These are phyloP conservation scores for Papilio xuthus DNA, from an alignment of 1,140 invertebrate genomes.

Conservation along the genomic window DNA sequence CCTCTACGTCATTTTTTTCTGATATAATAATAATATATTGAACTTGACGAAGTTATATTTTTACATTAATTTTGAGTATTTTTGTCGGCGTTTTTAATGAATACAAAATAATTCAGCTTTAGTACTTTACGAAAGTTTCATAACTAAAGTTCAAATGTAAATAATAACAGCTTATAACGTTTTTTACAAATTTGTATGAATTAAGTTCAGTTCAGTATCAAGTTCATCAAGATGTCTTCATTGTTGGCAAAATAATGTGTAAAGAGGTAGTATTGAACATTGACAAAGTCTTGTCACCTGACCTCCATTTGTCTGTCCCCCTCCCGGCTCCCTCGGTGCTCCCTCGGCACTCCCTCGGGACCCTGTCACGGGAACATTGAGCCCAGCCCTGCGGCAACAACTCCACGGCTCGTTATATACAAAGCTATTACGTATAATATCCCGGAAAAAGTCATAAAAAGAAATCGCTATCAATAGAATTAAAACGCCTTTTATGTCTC, in stretches of 20 bases:
- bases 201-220: not conserved
- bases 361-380: not conserved
- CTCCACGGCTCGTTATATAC: not conserved
- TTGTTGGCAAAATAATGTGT: not conserved
- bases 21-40: not conserved
- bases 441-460: not conserved
- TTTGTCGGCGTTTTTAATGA: no score
- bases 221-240: not conserved
- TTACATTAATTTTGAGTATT: no score
- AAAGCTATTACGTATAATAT: not conserved
- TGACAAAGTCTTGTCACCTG: conserved; percentile 18
- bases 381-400: not conserved
- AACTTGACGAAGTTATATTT: not conserved
- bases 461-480: not conserved
- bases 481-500: not conserved
- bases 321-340: not conserved
- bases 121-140: no score
- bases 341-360: not conserved
- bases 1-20: not conserved
- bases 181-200: not conserved
- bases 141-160: no score
- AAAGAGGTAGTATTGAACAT: not conserved
- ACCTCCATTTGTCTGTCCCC: not conserved
- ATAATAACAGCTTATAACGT: no score
- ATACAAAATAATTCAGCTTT: no score